Base-by-base conservation (phyloP, 2,113 vertebrate species). In the Dascyllus trimaculatus region DNA sequence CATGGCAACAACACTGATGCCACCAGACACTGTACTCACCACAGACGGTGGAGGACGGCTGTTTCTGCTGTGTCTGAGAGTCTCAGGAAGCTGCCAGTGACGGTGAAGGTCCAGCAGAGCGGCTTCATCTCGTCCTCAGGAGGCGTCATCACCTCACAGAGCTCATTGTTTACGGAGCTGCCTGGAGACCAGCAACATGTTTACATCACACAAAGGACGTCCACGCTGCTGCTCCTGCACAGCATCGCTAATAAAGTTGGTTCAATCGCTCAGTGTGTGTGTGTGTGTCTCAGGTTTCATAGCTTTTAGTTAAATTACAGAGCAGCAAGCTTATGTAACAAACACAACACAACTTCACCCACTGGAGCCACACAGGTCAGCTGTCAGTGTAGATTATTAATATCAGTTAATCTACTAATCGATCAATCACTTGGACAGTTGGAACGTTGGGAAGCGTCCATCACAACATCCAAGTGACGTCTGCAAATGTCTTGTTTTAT, bases 271-370 rank as follows among this genome's bases (percentile, higher is more conserved):
- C 32, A 35, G 54, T 22, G 32, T 32, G 73, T 61, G 75, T 62
- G 57, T 54, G 54, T 29, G 26, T 40, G 43, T 60, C 75, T 89
- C 79, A 74, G 64, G 68, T 89, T 89, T 77, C 87, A 74, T 21
- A 58, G 81, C 81, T 89, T 84, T 86, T 84, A 79, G 74, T 60
- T 76, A 56, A 89, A 86, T 84, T 82, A 81, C 48, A 72, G 1
- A 6, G 53, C 19, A 73, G 22, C 22, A 11, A 1, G 14, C 22
- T 79, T 56, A 32, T 11, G 40, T 46, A 64, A 80, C 65, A 80
- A 65, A 58, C 4, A 29, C 29, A 29, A 29, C 29, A 29, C 29
- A 35, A 35, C 32, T 35, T 1, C 8, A 35, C 32, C 32, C 32
- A 35, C 32, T 35, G 7, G 32, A 32, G 32, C 29, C 29, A 35